Conservation (phyloP, 2,888 invertebrate genomes). For the Stenodera caucasica region DNA sequence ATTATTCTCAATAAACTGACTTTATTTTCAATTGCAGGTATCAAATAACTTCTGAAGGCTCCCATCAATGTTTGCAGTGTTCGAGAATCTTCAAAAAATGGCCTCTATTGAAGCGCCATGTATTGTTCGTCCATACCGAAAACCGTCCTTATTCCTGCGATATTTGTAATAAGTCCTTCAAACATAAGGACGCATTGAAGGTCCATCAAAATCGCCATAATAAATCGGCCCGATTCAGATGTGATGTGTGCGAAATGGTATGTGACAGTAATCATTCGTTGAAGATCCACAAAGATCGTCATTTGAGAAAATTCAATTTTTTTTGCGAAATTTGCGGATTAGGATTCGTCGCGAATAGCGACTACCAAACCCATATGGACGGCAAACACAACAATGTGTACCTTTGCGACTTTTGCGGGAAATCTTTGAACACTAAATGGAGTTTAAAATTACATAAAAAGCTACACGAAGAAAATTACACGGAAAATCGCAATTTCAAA, state of each 20-base stretch:
- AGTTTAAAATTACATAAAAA: conserved; percentile 40
- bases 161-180: conserved; percentile 20
- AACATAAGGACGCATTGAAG: conserved; percentile 20
- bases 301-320: conserved; percentile 58
- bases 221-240: conserved; percentile 43
- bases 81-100: conserved; percentile 1
- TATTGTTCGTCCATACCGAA: conserved; percentile 4
- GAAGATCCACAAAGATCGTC: conserved; percentile 59
- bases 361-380: conserved; percentile 39
- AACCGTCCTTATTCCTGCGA: conserved; percentile 23
- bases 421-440: conserved; percentile 38
- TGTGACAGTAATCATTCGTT: no score
- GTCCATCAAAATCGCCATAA: conserved; percentile 31
- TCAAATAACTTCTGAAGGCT: not conserved
- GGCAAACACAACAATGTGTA: conserved; percentile 37
- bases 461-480: conserved; percentile 34
- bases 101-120: not conserved
- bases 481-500: conserved; percentile 45
- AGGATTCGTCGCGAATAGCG: conserved; percentile 40
- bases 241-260: conserved; percentile 63
- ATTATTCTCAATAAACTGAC: not conserved
- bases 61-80: not conserved
- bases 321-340: conserved; percentile 51
- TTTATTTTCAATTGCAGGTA: not conserved
- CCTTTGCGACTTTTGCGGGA: conserved; percentile 41